These are phyloP conservation scores for Flexamia atlantica DNA, from an alignment of 2,888 invertebrate genomes.

Conservation along the genomic window DNA sequence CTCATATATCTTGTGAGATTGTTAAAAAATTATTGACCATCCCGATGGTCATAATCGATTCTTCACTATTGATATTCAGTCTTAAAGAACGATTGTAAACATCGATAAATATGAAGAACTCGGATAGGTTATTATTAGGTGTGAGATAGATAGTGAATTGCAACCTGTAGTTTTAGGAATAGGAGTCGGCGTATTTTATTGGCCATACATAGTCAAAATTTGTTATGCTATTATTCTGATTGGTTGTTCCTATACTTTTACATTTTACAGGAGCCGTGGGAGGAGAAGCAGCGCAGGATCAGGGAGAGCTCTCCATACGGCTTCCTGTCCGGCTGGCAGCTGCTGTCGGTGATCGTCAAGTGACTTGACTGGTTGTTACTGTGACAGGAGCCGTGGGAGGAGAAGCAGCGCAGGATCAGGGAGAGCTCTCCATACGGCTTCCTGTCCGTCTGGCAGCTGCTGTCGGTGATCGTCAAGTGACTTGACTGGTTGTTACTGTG, in stretches of 20 bases:
- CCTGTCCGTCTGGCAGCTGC: conserved; percentile 92
- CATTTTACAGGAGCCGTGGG: conserved; percentile 91
- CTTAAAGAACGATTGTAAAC: too few relatives aligned
- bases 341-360: conserved; percentile 96
- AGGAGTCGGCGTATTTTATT: too few relatives aligned
- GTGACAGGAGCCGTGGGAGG: conserved; percentile 89
- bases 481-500: conserved; percentile 90
- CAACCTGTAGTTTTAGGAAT: too few relatives aligned
- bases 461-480: conserved; percentile 97
- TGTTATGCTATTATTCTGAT: too few relatives aligned
- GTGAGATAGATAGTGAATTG: too few relatives aligned
- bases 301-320: conserved; percentile 96
- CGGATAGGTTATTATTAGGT: too few relatives aligned
- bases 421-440: conserved; percentile 97
- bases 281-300: conserved; percentile 87
- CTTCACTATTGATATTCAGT: too few relatives aligned
- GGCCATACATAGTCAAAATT: too few relatives aligned
- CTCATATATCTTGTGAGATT: too few relatives aligned
- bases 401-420: conserved; percentile 88
- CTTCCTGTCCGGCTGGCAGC: conserved; percentile 92
- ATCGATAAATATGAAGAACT: too few relatives aligned
- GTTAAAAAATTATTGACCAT: too few relatives aligned
- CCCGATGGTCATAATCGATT: too few relatives aligned
- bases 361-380: conserved; percentile 84
- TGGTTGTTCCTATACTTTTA: not conserved